These are phyloP conservation scores for Galleria mellonella DNA, from an alignment of 1,140 invertebrate genomes.

Conservation along the genomic window DNA sequence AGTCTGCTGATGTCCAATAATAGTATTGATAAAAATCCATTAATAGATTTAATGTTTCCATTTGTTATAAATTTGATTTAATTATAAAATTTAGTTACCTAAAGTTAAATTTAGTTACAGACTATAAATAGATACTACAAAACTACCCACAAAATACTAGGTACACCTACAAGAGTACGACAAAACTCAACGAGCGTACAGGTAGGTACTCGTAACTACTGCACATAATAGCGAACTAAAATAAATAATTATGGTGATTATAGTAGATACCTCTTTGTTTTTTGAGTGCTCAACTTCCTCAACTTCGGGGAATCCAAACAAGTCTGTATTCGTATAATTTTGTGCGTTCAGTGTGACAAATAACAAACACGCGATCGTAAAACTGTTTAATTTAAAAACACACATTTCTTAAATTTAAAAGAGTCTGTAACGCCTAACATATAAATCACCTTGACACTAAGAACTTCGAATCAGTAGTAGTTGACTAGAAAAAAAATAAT, in stretches of 20 bases:
- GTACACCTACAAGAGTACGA: too few relatives aligned
- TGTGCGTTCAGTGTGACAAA: constrained; percentile 10
- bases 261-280: constrained; percentile 45
- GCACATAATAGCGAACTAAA: not conserved
- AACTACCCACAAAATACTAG: too few relatives aligned
- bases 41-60: too few relatives aligned
- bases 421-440: not conserved
- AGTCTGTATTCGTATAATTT: constrained; percentile 14
- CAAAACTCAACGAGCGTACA: too few relatives aligned
- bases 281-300: constrained; percentile 40
- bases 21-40: too few relatives aligned
- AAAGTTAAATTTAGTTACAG: too few relatives aligned
- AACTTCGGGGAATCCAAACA: constrained; percentile 48
- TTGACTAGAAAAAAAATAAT: constrained; percentile 3
- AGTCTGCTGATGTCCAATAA: too few relatives aligned
- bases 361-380: constrained; percentile 10
- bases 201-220: not conserved
- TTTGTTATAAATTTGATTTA: too few relatives aligned
- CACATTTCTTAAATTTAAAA: not conserved
- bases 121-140: too few relatives aligned
- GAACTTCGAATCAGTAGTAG: not conserved
- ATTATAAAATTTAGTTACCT: too few relatives aligned
- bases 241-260: not conserved
- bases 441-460: not conserved
- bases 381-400: constrained; percentile 6